Base-by-base conservation (phyloP, 2,888 invertebrate genomes). In the Crematogaster levior region DNA sequence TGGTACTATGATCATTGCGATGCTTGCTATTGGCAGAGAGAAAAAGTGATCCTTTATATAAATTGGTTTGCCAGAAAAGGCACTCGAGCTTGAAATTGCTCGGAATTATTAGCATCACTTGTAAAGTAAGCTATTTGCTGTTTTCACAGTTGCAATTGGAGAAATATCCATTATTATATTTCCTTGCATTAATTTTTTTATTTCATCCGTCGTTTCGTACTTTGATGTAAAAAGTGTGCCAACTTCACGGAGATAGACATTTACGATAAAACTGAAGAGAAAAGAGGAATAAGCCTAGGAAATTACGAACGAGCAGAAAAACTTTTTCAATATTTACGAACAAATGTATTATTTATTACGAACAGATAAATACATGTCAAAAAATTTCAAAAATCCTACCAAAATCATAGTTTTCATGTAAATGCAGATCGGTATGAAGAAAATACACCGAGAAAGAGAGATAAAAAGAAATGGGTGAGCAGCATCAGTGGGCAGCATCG, bases 1-100 rank as follows among this genome's bases (percentile, higher is more conserved):
- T 65, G 63, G 46, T 61, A 72, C 81, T 86, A 86, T 86, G 87
- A 86, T 87, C 79, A 65, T 63, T 63, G 75, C 80, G 84, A 88
- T 86, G 75, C 84, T 58, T 46, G 61, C 75, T 48, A 79, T 48
- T 61, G 48, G 70, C 12, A 53, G 81, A 74, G 65, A 74, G 70
- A 83, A 85, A 81, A 87, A 85, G 75, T 72, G 58, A 46, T 60
- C 66, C 58, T 84, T 84, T 82, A 72, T 81, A 70, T 84, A 89
- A 89, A 88, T 87, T 77, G 83, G 74, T 81, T 82, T 74, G 85
- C 89, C 81, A 66, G 73, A 68, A 73, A 77, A 75, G 70, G 60
- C 82, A 81, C 60, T 89, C 87, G 85, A 85, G 89, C 83, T 77
- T 83, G 89, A 89, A 88, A 89, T 89, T 82, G 73, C 83, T 15